Evolutionary conservation across 2,888 invertebrate species (phyloP).

Genomic region (Cerastis leucographa): DNA sequence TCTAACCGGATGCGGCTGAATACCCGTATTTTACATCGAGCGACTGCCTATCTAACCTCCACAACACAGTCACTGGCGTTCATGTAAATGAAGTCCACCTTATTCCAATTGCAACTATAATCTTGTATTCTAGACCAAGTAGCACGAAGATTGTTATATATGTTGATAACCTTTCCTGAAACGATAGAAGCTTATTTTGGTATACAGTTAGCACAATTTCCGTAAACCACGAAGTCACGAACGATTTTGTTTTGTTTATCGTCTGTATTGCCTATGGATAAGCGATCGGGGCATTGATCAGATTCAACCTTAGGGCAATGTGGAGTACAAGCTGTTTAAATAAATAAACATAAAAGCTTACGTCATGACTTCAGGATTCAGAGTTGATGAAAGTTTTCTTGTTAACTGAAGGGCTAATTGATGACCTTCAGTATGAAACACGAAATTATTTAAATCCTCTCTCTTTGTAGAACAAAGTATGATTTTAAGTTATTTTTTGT

Average conservation of each 20-base stretch:
- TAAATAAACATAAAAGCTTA: background rate
- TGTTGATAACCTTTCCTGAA: background rate
- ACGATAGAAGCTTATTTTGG: conserved; percentile 2
- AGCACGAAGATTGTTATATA: background rate
- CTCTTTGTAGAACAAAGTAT: background rate
- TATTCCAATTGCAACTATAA: background rate
- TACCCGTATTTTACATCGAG: background rate
- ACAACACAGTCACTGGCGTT: too few relatives aligned
- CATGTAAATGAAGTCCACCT: background rate
- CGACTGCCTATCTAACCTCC: background rate
- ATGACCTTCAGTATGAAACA: background rate
- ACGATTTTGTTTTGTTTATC: background rate
- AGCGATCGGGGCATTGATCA: background rate
- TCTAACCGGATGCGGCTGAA: background rate
- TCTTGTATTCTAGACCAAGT: background rate
- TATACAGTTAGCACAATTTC: background rate
- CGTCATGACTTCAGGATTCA: background rate
- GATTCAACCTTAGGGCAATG: background rate
- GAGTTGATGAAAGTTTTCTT: background rate
- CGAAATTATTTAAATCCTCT: background rate
- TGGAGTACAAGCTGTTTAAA: background rate
- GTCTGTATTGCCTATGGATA: background rate
- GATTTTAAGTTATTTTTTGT: background rate
- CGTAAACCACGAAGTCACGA: background rate
- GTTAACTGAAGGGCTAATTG: background rate